Evolutionary conservation across 2,888 invertebrate genomes (phyloP), one percentile per base, ranked within the genome.

Genomic region (Ernsta delagoae): DNA sequence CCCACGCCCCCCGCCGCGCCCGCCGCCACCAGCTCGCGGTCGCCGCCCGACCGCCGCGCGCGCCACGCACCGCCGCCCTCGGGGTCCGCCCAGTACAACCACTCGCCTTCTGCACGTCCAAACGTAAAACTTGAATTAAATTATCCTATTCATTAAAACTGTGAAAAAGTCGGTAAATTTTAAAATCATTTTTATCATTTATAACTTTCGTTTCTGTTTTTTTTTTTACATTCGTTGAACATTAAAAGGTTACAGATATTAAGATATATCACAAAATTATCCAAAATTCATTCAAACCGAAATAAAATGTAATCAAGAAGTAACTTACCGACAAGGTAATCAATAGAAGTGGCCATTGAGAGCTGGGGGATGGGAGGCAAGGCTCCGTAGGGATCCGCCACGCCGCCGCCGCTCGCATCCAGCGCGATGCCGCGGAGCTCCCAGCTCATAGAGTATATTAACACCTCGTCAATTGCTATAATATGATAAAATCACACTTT

Each of bases 61-160:
- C 78, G 78, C 95, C 71, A 96, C 24, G 94, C 94, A 77, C 95
- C 90, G 34, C 97, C 90, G 12, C 94, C 90, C 0, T 97, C 96
- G 63, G 98, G 97, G 87, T 98, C 98, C 60, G 97, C 94, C 79
- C 95, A 95, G 75, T 96, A 96, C 70, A 98, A 95, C 60, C 95
- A 94, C 59, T 97, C 97, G 71, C 95, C 95, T 81, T 97, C 97
- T 75, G 94, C 95, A 85, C 98, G 7, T 1, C 59, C 16, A 53
- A 5, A 24, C 2, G 8, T 8, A 16, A 53, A 9, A 53, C 6
- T 36, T 36, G 5, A 1, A 16, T 16, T 16, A 16, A 16, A 16
- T 16, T 16, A 16, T 16, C 16, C 16, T 16, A 16, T 16, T 16
- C 16, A 16, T 16, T 16, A 1, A 16, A 16, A 16, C 16, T 16